Base-by-base conservation (phyloP, 2,888 invertebrate genomes). In the Drosophila demipolita region DNA sequence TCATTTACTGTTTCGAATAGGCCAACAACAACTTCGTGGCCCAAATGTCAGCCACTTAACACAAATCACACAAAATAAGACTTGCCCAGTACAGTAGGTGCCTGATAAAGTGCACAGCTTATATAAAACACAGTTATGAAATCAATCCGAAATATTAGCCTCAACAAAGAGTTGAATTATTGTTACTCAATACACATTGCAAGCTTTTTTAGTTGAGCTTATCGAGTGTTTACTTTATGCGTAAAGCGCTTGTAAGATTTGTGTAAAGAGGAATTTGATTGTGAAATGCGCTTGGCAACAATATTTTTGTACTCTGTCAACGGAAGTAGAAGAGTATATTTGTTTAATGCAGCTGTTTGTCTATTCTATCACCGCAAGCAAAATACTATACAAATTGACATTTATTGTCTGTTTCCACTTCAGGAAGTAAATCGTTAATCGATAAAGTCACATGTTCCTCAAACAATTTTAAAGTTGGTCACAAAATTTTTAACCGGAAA, bases 1-100 rank as follows among this genome's bases (percentile, higher is more conserved):
- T 66, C 60, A 82, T 85, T 83, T 73, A 72, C 68, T 61, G 75
- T 66, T 82, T 75, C 50, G 75, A 75, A 59, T 53, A 61, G 58
- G 66, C 67, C 65, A 35, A 35, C 65, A 58, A 73, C 55, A 48
- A 60, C 60, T 32, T 52, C n/a, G 35, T 62, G 36, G 60, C 36
- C n/a, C 38, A 62, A 71, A 57, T 59, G 66, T 11, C 54, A 11
- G 60, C 68, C 76, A 70, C 62, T 75, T 75, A 76, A 26, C 75
- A 70, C 71, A 45, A 66, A 40, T 64, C 50, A 49, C 59, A 26
- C 49, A 63, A 52, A 23, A 45, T 15, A 29, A 20, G 35, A 48
- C 23, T 20, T 32, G 20, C 26, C 23, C n/a, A 9, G 1, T 29
- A 77, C 75, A 69, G 69, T 77, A 17, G 11, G 11, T 26, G 29